Base-by-base conservation (phyloP, 2,113 vertebrate genomes). In the Phalacrocorax brasilianus region DNA sequence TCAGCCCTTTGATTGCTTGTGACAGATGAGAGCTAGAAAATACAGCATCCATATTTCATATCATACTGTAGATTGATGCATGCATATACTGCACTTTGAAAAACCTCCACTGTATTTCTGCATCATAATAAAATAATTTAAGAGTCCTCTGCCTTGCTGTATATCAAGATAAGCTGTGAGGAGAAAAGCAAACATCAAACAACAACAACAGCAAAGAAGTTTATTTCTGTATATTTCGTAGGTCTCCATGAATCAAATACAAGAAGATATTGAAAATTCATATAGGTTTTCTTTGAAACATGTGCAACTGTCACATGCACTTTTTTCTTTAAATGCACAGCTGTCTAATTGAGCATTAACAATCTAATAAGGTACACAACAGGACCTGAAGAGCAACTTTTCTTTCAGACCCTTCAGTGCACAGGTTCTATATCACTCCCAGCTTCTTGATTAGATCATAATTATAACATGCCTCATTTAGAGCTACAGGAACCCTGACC, bases 371-470 rank as follows among this genome's bases (percentile, higher is more conserved):
- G 77, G 76, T 90, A 81, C 86, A 94, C 94, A 95, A 91, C 86
- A 96, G 96, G 90, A 97, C 84, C 74, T 67, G 45, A 95, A 96
- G 58, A 94, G 45, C 45, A 95, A 96, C 94, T 95, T 95, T 90
- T 88, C 91, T 97, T 88, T 94, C 82, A 93, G 91, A 82, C 70
- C 82, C 79, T 88, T 93, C 96, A 96, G 56, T 71, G 86, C 95
- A 97, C 90, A 96, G 92, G 93, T 97, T 97, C 97, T 97, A 92
- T 97, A 97, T 97, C 94, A 89, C 91, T 96, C 98, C 93, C 97
- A 98, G 97, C 98, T 98, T 98, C 98, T 97, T 97, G 98, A 98
- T 99, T 98, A 98, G 97, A 98, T 95, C 96, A 98, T 97, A 98
- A 98, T 98, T 98, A 98, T 97, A 98, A 97, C 97, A 95, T 93